These are phyloP conservation scores for Cinara cedri DNA, from an alignment of 2,888 invertebrate species.

Conservation along the genomic window DNA sequence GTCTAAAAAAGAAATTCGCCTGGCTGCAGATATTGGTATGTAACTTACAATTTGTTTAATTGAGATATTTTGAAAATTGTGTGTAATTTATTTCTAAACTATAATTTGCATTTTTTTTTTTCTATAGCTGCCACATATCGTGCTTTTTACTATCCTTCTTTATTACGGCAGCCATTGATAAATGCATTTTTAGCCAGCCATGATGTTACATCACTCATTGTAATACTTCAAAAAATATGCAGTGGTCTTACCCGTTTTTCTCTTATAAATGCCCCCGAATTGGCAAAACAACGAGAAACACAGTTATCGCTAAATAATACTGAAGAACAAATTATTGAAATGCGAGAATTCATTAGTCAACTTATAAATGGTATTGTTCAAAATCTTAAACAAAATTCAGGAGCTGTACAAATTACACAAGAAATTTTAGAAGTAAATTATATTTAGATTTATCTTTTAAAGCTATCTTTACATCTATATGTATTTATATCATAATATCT, in stretches of 20 bases:
- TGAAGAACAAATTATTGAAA: constrained; percentile 61
- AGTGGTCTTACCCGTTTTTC: constrained; percentile 55
- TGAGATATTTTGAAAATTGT: no score
- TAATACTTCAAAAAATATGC: constrained; percentile 67
- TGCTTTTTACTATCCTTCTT: constrained; percentile 68
- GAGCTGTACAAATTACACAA: constrained; percentile 63
- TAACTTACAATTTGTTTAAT: neutral
- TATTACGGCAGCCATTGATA: constrained; percentile 68
- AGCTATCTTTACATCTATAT: neutral
- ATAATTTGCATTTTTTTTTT: constrained; percentile 11
- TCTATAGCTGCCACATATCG: constrained; percentile 64
- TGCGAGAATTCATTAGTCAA: constrained; percentile 67
- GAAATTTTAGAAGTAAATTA: constrained; percentile 47
- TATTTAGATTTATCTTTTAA: constrained; percentile 18
- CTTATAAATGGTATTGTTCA: constrained; percentile 67
- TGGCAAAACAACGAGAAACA: constrained; percentile 61
- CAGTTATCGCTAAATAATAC: constrained; percentile 59
- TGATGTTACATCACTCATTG: constrained; percentile 71
- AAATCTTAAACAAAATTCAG: constrained; percentile 64
- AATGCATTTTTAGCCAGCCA: constrained; percentile 68
- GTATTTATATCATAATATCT: no score
- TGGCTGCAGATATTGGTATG: constrained; percentile 71
- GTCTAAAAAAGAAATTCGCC: constrained; percentile 66
- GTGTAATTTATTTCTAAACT: constrained; percentile 52
- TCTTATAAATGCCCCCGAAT: constrained; percentile 60